Evolutionary conservation across 2,797 vertebrate species (phyloP), one percentile per base, ranked within the genome.

Genomic region (Bradypodion ventrale): DNA sequence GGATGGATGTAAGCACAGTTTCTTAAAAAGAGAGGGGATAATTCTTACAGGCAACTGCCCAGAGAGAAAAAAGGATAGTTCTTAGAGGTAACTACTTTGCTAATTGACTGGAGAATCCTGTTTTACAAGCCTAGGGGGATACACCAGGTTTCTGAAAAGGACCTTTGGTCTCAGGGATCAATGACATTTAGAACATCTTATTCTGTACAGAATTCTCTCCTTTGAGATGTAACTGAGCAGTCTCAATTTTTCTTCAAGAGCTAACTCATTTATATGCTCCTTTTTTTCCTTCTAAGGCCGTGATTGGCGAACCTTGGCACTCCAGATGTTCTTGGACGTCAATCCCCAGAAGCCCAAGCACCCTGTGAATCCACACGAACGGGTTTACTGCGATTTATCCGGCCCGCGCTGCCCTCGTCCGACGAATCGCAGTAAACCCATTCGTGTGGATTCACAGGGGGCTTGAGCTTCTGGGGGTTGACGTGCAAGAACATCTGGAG

Each of bases 41-140:
- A 85, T 91, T 91, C 83, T 91, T 92, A 88, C 86, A 90, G 89
- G 83, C 89, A 72, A 75, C 83, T 90, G 78, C 87, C 83, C 80
- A 83, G 52, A 23, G 15, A 56, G 52, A 2, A 91, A 84, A 90
- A 91, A 84, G 27, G 68, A 89, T 90, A 68, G 85, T 91, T 91
- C 83, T 91, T 93, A 88, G 87, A 91, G 89, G 84, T 90, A 77
- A 78, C 85, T 90, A 78, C 52, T 56, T 12, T 65, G n/a, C 3
- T 7, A 65, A 65, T n/a, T 93, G 85, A 85, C 74, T 87, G 85
- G 84, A 90, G 82, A 90, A 91, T 87, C 76, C 82, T 86, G 0
- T 80, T 87, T 69, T 78, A 83, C 85, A 80, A 89, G 76, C 84
- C 81, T 83, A 78, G 83, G 84, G 62, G 76, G 29, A 83, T 76